Evolutionary conservation across 2,888 invertebrate genomes (phyloP).

Genomic region (Malachius bipustulatus): DNA sequence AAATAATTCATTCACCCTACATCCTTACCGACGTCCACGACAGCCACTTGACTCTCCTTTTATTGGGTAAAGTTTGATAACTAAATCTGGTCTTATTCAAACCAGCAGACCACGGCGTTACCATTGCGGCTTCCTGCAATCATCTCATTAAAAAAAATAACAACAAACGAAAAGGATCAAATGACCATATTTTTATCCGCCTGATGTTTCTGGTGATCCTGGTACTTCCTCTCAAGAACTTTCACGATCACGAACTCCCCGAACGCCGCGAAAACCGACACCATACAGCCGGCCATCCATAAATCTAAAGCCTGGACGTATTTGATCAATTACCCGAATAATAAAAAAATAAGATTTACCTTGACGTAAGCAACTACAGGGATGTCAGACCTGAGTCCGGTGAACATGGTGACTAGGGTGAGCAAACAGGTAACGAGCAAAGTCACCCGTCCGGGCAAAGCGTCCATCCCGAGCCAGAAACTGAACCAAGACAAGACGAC

Average conservation of each 20-base stretch:
- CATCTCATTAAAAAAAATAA: too few species aligned
- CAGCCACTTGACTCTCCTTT: too few species aligned
- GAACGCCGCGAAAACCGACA: constrained; percentile 72
- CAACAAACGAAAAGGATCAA: too few species aligned
- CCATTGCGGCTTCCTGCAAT: too few species aligned
- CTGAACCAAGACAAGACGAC: constrained; percentile 81
- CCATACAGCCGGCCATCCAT: constrained; percentile 85
- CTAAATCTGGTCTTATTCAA: too few species aligned
- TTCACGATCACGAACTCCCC: constrained; percentile 77
- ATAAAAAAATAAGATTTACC: too few species aligned
- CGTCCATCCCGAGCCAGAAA: constrained; percentile 76
- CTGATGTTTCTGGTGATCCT: constrained; percentile 47
- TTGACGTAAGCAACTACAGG: constrained; percentile 81
- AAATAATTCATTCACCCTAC: not conserved
- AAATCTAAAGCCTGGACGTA: constrained; percentile 58
- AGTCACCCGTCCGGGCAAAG: constrained; percentile 71
- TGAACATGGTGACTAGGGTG: constrained; percentile 77
- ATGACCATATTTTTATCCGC: constrained; percentile 37
- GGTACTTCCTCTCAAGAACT: constrained; percentile 65
- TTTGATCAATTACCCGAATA: too few species aligned
- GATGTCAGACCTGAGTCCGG: constrained; percentile 67
- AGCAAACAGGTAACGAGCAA: constrained; percentile 73
- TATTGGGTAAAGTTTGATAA: too few species aligned
- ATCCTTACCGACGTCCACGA: constrained; percentile 11
- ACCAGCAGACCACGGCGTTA: too few species aligned